These are phyloP conservation scores for Cynodonichthys magdalenae DNA, from an alignment of 2,797 vertebrate genomes.

Conservation along the genomic window DNA sequence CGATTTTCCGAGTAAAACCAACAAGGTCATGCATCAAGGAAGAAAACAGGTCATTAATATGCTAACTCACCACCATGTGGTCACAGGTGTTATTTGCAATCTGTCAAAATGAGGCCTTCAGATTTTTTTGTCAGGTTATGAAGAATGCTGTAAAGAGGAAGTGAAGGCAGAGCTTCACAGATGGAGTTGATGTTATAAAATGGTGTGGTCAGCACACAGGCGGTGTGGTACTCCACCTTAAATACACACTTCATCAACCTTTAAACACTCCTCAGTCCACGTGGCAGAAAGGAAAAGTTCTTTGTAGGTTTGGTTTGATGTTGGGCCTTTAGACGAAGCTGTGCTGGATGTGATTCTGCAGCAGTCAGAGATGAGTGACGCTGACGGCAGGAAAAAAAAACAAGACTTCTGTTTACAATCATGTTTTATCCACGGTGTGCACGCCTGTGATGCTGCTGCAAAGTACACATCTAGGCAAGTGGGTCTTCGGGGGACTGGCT, in stretches of 20 bases:
- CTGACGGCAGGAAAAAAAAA: conserved; percentile 25
- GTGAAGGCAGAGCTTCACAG: no score
- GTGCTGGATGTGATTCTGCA: conserved; percentile 39
- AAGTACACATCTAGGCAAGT: conserved; percentile 44
- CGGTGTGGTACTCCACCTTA: conserved; percentile 22
- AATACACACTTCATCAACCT: background rate
- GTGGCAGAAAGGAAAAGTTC: conserved; percentile 16
- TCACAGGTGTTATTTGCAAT: no score
- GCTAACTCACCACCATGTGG: no score
- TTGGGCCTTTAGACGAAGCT: conserved; percentile 12
- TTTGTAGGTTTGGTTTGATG: conserved; percentile 39
- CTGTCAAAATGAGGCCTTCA: no score
- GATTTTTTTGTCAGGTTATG: no score
- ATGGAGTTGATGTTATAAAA: no score
- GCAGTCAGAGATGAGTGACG: conserved; percentile 20
- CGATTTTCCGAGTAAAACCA: no score
- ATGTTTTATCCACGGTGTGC: conserved; percentile 17
- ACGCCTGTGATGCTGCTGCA: conserved; percentile 15
- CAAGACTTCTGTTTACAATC: conserved; percentile 32
- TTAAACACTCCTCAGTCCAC: conserved; percentile 32
- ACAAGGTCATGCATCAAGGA: no score
- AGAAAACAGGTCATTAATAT: no score
- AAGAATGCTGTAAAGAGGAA: no score
- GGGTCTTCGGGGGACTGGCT: conserved; percentile 33
- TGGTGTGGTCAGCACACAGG: background rate